Base-by-base conservation (phyloP, 2,797 vertebrate species). In the Psittacula derbiana region DNA sequence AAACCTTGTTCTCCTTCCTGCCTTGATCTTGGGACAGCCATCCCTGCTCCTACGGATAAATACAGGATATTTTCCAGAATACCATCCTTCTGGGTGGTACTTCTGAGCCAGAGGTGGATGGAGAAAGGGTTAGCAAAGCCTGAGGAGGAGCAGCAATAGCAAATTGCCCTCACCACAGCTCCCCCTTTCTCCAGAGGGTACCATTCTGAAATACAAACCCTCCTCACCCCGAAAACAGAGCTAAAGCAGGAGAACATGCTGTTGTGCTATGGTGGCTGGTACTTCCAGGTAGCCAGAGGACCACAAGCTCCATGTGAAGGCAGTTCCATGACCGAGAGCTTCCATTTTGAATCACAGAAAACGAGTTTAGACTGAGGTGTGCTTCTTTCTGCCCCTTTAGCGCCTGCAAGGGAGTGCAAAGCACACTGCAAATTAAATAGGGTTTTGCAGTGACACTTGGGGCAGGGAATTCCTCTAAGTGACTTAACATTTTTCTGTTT, bases 381-480 rank as follows among this genome's bases (percentile, higher is more conserved):
- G 28, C 16, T 31, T 10, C 20, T 20, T 40, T 33, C 21, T 44
- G 38, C 21, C 49, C 24, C 67, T 49, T 33, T 47, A 87, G 78
- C 75, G 74, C 65, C 75, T 52, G 75, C 44, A 23, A 60, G 25
- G 16, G n/a, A 16, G n/a, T 2, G 24, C 53, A 41, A 80, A 64
- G 31, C 23, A 50, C 20, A 0, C 57, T 52, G 69, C 69, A 64
- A 83, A 49, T 83, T 40, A 76, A 83, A 55, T 8, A 60, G 52
- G 30, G 28, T 57, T 74, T 74, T 74, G 88, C 82, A 64, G 75
- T 41, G 70, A 40, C 24, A 23, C 38, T 24, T 23, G 23, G 55
- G 28, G 55, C 47, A 78, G 72, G 86, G 73, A 78, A 93, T 70
- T 80, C 86, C 86, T 91, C 23, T 33, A 82, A 82, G 19, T 88